Conservation (phyloP, 1,140 invertebrate genomes). For the Oryctes rhinoceros region DNA sequence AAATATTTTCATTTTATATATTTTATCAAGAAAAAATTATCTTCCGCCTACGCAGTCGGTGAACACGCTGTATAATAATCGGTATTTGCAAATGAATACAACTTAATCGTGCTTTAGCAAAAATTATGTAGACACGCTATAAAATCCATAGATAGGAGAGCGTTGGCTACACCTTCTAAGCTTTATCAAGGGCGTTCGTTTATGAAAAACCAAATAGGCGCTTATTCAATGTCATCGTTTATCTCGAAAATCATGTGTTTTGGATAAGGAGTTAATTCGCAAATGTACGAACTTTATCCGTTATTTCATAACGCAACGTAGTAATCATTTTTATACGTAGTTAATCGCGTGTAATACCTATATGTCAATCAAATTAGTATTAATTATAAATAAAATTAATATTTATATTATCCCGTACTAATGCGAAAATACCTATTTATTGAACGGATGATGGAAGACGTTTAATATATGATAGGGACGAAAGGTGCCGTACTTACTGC, state of each 20-base stretch:
- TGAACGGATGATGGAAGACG: neutral
- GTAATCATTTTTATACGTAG: neutral
- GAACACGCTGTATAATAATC: too few relatives aligned
- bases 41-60: too few relatives aligned
- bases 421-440: slow-evolving; percentile 11
- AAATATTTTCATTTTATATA: too few relatives aligned
- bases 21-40: too few relatives aligned
- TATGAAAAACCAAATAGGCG: neutral
- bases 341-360: neutral
- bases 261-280: neutral
- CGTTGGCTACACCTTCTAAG: neutral
- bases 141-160: neutral
- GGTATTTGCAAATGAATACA: too few relatives aligned
- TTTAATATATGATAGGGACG: neutral
- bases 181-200: neutral
- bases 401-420: neutral
- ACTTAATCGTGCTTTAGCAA: neutral
- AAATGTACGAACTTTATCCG: neutral
- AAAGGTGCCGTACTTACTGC: slow-evolving; percentile 8
- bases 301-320: neutral
- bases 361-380: slow-evolving; percentile 10
- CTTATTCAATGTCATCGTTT: neutral
- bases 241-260: slow-evolving; percentile 5
- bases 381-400: neutral
- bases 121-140: neutral